Evolutionary conservation across 1,140 invertebrate genomes (phyloP).

Genomic region (Diprion similis): DNA sequence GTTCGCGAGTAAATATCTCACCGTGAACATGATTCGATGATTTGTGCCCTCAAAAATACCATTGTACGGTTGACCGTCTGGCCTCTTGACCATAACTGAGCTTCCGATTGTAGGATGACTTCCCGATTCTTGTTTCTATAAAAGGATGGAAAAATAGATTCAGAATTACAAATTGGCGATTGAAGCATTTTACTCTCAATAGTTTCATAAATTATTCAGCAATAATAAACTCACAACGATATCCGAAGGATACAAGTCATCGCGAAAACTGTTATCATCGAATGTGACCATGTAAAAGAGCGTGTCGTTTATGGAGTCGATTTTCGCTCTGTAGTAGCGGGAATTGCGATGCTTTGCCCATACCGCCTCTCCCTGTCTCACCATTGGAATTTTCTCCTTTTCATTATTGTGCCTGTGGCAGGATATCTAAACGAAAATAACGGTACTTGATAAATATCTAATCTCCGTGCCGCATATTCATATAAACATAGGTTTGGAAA

Average conservation of each 20-base stretch:
- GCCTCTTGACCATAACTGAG: conserved; percentile 66
- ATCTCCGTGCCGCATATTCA: conserved; percentile 63
- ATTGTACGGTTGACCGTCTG: conserved; percentile 66
- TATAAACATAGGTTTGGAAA: conserved; percentile 50
- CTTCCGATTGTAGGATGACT: conserved; percentile 58
- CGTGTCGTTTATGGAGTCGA: conserved; percentile 60
- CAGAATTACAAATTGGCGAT: background rate
- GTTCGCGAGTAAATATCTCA: conserved; percentile 44
- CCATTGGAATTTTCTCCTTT: conserved; percentile 49
- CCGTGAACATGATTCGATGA: conserved; percentile 63
- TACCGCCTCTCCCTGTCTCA: conserved; percentile 57
- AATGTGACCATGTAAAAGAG: conserved; percentile 71
- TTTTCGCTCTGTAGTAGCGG: conserved; percentile 67
- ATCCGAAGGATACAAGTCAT: conserved; percentile 66
- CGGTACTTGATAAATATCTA: conserved; percentile 57
- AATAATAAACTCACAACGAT: conserved; percentile 51
- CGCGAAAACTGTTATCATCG: conserved; percentile 69
- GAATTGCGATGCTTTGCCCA: conserved; percentile 72
- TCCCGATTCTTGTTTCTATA: conserved; percentile 48
- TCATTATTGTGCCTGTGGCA: conserved; percentile 58
- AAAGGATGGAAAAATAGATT: conserved; percentile 26
- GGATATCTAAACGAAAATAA: conserved; percentile 58
- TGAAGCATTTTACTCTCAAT: background rate
- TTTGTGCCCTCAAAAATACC: conserved; percentile 66
- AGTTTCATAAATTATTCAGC: background rate